Evolutionary conservation across 2,113 vertebrate species (phyloP).

Genomic region (Ovibos moschatus): DNA sequence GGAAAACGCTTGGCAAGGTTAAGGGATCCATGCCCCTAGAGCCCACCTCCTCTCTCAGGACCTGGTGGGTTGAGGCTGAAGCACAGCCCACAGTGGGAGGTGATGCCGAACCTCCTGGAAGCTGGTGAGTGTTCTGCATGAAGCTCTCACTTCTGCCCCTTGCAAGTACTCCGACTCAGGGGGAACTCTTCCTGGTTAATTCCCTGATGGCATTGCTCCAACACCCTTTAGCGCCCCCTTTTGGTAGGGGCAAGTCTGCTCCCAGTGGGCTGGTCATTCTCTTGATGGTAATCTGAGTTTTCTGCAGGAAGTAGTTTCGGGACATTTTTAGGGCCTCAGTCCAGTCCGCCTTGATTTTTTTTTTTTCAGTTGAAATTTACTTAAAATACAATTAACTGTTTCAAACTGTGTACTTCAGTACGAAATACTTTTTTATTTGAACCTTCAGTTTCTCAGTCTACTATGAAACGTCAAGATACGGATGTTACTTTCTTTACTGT

Average conservation of each 20-base stretch:
- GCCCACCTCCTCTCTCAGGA: neutral
- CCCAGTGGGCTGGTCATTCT: no score
- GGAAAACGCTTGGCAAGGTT: fast-evolving
- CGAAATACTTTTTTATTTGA: neutral
- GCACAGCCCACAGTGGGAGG: fast-evolving
- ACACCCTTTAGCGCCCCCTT: no score
- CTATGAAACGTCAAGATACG: neutral
- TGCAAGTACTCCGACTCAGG: neutral
- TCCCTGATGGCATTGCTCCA: no score
- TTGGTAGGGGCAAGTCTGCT: no score
- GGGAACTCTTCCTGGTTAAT: neutral
- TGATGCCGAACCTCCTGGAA: fast-evolving
- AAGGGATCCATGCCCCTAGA: fast-evolving
- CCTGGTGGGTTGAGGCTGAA: fast-evolving
- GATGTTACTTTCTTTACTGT: fast-evolving
- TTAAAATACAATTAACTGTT: neutral
- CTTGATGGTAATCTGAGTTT: no score
- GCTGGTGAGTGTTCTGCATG: neutral
- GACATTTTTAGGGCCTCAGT: no score
- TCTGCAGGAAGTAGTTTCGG: no score
- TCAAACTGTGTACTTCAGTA: fast-evolving
- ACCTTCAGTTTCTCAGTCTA: neutral
- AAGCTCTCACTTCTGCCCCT: no score
- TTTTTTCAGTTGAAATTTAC: neutral
- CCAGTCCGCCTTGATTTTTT: neutral